Evolutionary conservation across 2,888 invertebrate genomes (phyloP).

Genomic region (Mechanitis messenoides): DNA sequence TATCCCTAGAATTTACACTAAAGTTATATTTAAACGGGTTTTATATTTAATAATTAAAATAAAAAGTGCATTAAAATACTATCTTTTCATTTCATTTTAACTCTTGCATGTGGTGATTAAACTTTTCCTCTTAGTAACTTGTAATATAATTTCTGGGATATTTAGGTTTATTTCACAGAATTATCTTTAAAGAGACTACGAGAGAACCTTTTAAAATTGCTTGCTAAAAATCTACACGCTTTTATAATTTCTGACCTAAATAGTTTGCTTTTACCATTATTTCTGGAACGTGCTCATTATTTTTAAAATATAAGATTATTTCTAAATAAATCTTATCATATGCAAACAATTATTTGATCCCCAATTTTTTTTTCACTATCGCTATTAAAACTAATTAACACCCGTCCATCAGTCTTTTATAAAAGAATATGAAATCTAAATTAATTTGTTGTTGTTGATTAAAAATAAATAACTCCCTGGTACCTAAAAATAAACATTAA

Average conservation of each 20-base stretch:
- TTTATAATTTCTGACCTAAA: conserved; percentile 2
- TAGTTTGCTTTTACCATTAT: not conserved
- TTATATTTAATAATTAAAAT: not conserved
- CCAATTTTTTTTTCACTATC: too few relatives aligned
- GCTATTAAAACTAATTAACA: too few relatives aligned
- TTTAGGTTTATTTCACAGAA: not conserved
- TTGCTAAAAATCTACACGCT: conserved; percentile 3
- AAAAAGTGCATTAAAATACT: not conserved
- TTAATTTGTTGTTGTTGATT: too few relatives aligned
- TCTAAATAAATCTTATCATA: too few relatives aligned
- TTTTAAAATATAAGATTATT: not conserved
- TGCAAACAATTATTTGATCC: too few relatives aligned
- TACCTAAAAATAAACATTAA: too few relatives aligned
- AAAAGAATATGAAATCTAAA: too few relatives aligned
- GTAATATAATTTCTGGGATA: conserved; percentile 1
- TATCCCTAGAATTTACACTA: too few relatives aligned
- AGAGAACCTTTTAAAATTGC: conserved; percentile 5
- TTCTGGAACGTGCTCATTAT: not conserved
- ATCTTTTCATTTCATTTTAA: conserved; percentile 3
- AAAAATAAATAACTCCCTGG: too few relatives aligned
- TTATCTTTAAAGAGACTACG: conserved; percentile 1
- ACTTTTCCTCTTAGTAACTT: conserved; percentile 5
- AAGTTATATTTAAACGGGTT: not conserved
- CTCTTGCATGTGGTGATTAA: conserved; percentile 2
- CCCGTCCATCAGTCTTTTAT: too few relatives aligned